Conservation (phyloP, 2,888 invertebrate species). For the Ophioninae sp. region DNA sequence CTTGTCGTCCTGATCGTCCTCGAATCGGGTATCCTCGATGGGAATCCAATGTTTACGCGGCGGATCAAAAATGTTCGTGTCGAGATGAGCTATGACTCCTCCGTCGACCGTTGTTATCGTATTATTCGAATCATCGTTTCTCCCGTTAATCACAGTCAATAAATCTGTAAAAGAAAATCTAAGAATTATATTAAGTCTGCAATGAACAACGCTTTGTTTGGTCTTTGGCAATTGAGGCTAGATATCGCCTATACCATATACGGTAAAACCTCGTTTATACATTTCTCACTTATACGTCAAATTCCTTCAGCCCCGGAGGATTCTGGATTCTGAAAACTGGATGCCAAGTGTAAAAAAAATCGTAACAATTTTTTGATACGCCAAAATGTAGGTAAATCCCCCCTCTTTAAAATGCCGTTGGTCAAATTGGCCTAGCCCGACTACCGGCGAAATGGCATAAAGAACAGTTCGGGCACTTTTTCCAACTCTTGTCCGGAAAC, state of each 20-base stretch:
- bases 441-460: too few species aligned
- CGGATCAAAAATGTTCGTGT: slow-evolving; percentile 19
- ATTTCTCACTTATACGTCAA: too few species aligned
- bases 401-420: too few species aligned
- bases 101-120: slow-evolving; percentile 28
- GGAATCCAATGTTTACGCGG: background rate
- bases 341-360: too few species aligned
- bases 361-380: too few species aligned
- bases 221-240: background rate
- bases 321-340: too few species aligned
- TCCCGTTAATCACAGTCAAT: slow-evolving; percentile 22
- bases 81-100: slow-evolving; percentile 21
- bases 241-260: background rate
- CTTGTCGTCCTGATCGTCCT: background rate
- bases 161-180: slow-evolving; percentile 47
- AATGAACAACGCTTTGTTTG: background rate
- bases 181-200: background rate
- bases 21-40: background rate
- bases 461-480: too few species aligned
- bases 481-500: too few species aligned
- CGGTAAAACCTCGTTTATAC: too few species aligned
- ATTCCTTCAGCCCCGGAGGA: too few species aligned
- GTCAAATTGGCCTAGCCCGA: too few species aligned
- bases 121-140: slow-evolving; percentile 30
- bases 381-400: too few species aligned